Percentiles rank a stretch among this genome's conserved stretches.
phyloP scores from a whole-genome alignment of 2,113 vertebrate genomes.

The Sapayoa aenigma region DNA sequence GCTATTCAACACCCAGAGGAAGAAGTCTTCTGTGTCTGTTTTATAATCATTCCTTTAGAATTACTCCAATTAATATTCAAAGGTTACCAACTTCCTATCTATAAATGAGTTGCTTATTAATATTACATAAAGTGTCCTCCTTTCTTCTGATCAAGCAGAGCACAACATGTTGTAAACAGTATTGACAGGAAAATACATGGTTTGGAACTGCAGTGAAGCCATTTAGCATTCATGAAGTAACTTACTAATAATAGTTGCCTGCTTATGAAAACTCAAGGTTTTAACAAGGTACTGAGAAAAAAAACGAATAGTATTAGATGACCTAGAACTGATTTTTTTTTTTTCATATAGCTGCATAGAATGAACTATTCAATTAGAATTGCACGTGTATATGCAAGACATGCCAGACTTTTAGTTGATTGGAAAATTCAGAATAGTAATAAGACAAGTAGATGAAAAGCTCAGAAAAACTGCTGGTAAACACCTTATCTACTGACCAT shows the following conservation, averaged over 20 bases:
- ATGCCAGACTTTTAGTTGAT: not conserved
- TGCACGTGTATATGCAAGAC: not conserved
- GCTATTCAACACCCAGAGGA: not conserved
- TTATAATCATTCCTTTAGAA: conserved; percentile 21
- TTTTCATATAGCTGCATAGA: not conserved
- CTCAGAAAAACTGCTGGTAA: not conserved
- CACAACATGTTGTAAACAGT: not conserved
- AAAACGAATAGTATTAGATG: not conserved
- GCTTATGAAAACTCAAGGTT: conserved; percentile 27
- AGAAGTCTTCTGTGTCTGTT: not conserved
- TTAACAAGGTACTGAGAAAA: not conserved
- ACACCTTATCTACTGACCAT: not conserved
- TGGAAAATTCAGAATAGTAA: not conserved
- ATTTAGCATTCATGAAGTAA: conserved; percentile 14
- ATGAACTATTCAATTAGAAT: not conserved
- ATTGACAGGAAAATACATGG: conserved; percentile 35
- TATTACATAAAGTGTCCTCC: conserved; percentile 19
- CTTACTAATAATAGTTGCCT: not conserved
- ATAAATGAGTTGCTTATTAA: conserved; percentile 30
- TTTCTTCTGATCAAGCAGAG: conserved; percentile 23
- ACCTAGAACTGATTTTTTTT: not conserved
- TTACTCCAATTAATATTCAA: conserved; percentile 52
- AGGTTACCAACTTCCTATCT: conserved; percentile 5
- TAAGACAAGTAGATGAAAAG: not conserved
- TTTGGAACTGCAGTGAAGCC: not conserved